Evolutionary conservation across 2,888 invertebrate genomes (phyloP).

Genomic region (Agrypnus murinus): DNA sequence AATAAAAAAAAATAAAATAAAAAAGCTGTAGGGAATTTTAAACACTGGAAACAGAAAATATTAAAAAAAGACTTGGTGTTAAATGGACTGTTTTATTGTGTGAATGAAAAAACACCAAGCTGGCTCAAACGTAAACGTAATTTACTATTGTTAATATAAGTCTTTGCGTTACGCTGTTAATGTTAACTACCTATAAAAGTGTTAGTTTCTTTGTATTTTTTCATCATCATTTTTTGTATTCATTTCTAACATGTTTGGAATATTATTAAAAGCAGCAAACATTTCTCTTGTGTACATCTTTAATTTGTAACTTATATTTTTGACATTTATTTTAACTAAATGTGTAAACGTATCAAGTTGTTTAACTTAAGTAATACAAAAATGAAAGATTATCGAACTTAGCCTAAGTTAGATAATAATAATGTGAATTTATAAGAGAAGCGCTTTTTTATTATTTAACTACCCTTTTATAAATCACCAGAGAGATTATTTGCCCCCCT

Average conservation of each 20-base stretch:
- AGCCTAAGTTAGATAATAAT: slow-evolving; percentile 53
- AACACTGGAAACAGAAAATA: slow-evolving; percentile 27
- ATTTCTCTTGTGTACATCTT: slow-evolving; percentile 22
- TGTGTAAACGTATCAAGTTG: slow-evolving; percentile 48
- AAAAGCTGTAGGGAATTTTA: slow-evolving; percentile 30
- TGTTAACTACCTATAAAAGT: slow-evolving; percentile 35
- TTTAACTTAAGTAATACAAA: slow-evolving; percentile 39
- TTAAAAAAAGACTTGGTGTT: slow-evolving; percentile 47
- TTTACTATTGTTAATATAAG: slow-evolving; percentile 40
- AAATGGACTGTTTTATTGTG: slow-evolving; percentile 44
- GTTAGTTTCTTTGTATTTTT: slow-evolving; percentile 36
- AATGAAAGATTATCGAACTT: slow-evolving; percentile 51
- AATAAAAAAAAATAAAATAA: slow-evolving; percentile 43
- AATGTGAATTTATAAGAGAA: slow-evolving; percentile 38
- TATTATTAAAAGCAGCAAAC: slow-evolving; percentile 16
- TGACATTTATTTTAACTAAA: slow-evolving; percentile 23
- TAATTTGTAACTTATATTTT: slow-evolving; percentile 30
- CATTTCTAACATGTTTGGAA: slow-evolving; percentile 5
- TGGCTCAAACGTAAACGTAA: slow-evolving; percentile 52
- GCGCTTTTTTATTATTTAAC: slow-evolving; percentile 25
- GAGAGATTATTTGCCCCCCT: background rate
- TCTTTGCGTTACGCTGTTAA: slow-evolving; percentile 41
- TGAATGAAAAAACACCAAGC: slow-evolving; percentile 51
- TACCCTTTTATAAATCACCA: background rate
- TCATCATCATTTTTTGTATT: slow-evolving; percentile 21